These are phyloP conservation scores for Chloroceryle aenea DNA, from an alignment of 2,113 vertebrate genomes.

Conservation along the genomic window DNA sequence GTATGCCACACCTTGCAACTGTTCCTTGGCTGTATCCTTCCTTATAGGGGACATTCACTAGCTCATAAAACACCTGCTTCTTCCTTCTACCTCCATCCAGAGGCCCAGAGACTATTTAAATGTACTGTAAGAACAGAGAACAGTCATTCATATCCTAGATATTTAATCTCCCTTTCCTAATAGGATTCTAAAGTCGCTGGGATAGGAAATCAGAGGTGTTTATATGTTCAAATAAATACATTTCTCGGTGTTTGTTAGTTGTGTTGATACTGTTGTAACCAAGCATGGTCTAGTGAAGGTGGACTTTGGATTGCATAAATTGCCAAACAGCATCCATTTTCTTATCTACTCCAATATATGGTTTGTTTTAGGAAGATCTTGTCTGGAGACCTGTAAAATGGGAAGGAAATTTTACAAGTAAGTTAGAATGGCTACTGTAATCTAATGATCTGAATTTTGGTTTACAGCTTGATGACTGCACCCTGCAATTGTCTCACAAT, in stretches of 20 bases:
- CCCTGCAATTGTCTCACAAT: slow-evolving; percentile 93
- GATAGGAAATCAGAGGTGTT: neutral
- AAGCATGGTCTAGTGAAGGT: neutral
- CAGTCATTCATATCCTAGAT: neutral
- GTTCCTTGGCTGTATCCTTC: neutral
- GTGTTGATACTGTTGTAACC: neutral
- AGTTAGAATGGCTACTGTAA: neutral
- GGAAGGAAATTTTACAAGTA: neutral
- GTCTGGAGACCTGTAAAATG: neutral
- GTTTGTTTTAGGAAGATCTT: neutral
- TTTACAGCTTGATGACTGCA: slow-evolving; percentile 92
- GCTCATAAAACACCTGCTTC: neutral
- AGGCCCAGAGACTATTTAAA: neutral
- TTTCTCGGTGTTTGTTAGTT: neutral
- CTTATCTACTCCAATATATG: neutral
- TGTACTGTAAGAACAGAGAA: neutral
- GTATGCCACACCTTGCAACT: neutral
- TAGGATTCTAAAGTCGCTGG: neutral
- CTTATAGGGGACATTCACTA: neutral
- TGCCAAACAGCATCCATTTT: neutral
- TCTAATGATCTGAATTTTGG: slow-evolving; percentile 9
- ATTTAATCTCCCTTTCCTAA: neutral
- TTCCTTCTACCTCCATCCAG: neutral
- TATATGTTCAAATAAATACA: neutral
- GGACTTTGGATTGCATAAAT: neutral